phyloP scores from a whole-genome alignment of 2,113 vertebrate genomes.

The Perccottus glenii region DNA sequence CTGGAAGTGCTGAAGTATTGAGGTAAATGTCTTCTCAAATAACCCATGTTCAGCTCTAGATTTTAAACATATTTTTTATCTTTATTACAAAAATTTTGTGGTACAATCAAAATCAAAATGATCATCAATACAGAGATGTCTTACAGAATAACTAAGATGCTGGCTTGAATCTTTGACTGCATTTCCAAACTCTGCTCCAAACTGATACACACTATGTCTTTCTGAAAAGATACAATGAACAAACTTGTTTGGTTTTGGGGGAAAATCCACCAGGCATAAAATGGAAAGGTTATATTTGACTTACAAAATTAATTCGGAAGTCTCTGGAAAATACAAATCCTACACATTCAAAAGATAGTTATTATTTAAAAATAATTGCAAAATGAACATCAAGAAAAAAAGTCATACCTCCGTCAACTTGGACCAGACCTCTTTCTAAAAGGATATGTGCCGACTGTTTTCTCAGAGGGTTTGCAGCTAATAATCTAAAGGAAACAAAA shows the following conservation, averaged over 20 bases:
- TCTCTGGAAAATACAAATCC: conserved; percentile 77
- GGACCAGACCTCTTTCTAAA: conserved; percentile 80
- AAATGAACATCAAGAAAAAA: conserved; percentile 11
- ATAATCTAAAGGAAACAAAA: conserved; percentile 72
- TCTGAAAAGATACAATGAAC: conserved; percentile 56
- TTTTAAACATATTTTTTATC: neutral
- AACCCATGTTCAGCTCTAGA: conserved; percentile 46
- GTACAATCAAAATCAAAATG: neutral
- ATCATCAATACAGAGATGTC: conserved; percentile 19
- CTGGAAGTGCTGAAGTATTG: conserved; percentile 17
- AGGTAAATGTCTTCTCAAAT: neutral
- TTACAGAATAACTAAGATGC: conserved; percentile 79
- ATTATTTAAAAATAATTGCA: conserved; percentile 11
- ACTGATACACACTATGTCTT: conserved; percentile 39
- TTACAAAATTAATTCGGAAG: conserved; percentile 71
- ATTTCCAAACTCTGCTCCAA: conserved; percentile 62
- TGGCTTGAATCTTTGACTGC: conserved; percentile 70
- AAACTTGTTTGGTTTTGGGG: too few relatives aligned
- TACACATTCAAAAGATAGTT: conserved; percentile 31
- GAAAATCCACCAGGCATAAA: neutral
- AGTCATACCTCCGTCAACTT: conserved; percentile 76
- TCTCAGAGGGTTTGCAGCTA: conserved; percentile 77
- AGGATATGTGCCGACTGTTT: conserved; percentile 78
- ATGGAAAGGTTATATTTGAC: conserved; percentile 30
- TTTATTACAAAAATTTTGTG: neutral